Evolutionary conservation across 2,113 vertebrate species (phyloP), one percentile per base, ranked within the genome.

Genomic region (Otis tarda): DNA sequence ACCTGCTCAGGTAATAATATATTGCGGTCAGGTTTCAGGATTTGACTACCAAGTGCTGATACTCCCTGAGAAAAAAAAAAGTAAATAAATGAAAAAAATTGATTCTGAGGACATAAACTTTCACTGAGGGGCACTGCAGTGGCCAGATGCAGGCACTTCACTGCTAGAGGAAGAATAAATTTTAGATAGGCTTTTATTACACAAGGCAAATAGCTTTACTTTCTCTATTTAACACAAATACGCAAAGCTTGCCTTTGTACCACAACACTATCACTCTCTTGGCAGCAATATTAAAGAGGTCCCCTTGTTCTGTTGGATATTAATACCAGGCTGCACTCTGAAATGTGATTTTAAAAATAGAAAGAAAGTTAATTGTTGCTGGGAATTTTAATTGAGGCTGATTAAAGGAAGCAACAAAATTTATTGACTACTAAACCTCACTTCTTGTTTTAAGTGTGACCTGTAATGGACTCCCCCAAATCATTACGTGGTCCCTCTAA

Each of bases 351-450:
- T 97, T 91, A 96, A 97, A 97, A 97, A 96, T 95, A 96, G 95
- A 87, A 93, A 61, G 53, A 21, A 92, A 89, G 55, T 89, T 96
- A 92, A 89, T 94, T 97, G 82, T 92, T 94, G 69, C 76, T 83
- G 87, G 67, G 93, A 97, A 89, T 95, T 96, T 95, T 95, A 97
- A 96, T 95, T 90, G 83, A 93, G 49, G 64, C 76, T 86, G 94
- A 97, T 97, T 96, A 97, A 95, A 96, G 95, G 96, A 98, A 97
- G 96, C 88, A 93, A 83, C 90, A 97, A 97, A 92, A 92, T 86
- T 45, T 55, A 92, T 85, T 91, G 92, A 93, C 89, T 97, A 83
- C 77, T 94, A 97, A 96, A 92, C 84, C 14, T 70, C 84, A 91
- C 93, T 96, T 97, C 90, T 97, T 97, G 50, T 95, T 98, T 97